A percentile compares a stretch with the other conserved stretches of the same genome.
These are phyloP conservation scores for Galemys pyrenaicus DNA, from an alignment of 2,113 vertebrate genomes.

Conservation along the genomic window DNA sequence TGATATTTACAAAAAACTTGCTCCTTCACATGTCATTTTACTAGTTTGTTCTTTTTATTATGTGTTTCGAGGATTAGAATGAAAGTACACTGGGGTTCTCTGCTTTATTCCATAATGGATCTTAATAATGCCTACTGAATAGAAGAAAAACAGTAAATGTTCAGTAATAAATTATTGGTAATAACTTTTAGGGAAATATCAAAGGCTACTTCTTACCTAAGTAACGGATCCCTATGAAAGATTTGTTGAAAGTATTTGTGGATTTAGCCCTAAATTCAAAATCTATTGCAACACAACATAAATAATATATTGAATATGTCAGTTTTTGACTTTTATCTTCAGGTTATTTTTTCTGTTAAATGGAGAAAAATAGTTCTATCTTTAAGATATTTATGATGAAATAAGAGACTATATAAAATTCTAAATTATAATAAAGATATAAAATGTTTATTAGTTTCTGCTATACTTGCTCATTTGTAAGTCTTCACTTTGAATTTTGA, in stretches of 20 bases:
- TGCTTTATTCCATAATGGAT: neutral
- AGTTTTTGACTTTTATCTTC: neutral
- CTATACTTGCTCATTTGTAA: slow-evolving; percentile 1
- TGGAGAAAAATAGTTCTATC: neutral
- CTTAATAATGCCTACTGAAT: neutral
- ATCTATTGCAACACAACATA: neutral
- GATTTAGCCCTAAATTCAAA: neutral
- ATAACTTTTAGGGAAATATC: neutral
- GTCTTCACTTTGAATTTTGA: neutral
- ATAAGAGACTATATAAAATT: neutral
- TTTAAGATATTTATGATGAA: neutral
- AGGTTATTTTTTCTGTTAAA: slow-evolving; percentile 4
- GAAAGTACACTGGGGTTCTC: neutral
- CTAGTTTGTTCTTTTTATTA: neutral
- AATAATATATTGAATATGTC: neutral
- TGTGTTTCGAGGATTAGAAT: neutral
- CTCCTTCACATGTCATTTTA: neutral
- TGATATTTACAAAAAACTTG: neutral
- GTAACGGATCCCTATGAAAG: neutral
- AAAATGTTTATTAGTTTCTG: neutral
- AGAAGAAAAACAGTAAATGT: neutral
- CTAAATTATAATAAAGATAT: neutral
- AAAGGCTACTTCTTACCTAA: neutral
- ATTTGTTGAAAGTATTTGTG: neutral
- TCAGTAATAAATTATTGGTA: neutral